Evolutionary conservation across 2,113 vertebrate species (phyloP).

Genomic region (Burhinus bistriatus): DNA sequence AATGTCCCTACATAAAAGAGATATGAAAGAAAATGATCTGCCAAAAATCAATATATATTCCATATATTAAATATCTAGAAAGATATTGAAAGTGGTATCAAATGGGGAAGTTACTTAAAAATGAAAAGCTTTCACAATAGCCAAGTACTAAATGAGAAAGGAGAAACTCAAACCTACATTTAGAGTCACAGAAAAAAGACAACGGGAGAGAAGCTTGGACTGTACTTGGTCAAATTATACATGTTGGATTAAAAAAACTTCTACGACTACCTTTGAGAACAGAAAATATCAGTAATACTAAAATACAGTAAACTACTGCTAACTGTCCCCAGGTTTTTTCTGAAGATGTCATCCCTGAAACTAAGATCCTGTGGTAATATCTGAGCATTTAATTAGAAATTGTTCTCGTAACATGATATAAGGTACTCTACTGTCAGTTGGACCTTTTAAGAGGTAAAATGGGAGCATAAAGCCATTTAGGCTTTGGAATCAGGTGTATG

Average conservation of each 20-base stretch:
- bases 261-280: neutral
- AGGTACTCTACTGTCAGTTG: neutral
- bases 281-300: neutral
- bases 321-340: neutral
- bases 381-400: conserved; percentile 1
- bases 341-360: neutral
- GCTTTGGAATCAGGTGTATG: conserved; percentile 23
- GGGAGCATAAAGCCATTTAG: neutral
- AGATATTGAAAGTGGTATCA: neutral
- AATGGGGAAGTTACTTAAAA: neutral
- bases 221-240: neutral
- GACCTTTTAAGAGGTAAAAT: conserved; percentile 1
- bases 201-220: neutral
- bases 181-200: neutral
- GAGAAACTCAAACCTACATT: neutral
- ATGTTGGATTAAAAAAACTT: neutral
- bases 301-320: neutral
- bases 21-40: neutral
- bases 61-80: neutral
- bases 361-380: neutral
- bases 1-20: neutral
- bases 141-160: neutral
- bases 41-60: neutral
- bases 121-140: neutral
- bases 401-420: neutral